phyloP scores from a whole-genome alignment of 2,888 invertebrate species.

The Ctena decussata region DNA sequence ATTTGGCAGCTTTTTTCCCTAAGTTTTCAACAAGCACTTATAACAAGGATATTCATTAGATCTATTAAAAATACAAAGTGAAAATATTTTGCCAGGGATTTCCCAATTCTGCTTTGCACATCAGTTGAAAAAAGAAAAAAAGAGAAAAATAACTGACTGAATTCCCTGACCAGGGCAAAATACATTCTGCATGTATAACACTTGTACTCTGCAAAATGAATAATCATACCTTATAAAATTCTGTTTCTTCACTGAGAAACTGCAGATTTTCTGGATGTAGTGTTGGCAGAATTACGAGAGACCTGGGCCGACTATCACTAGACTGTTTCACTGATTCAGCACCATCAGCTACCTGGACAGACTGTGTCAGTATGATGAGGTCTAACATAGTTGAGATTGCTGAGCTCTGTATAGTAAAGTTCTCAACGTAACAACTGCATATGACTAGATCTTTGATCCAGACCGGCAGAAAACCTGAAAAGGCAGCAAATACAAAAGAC shows the following conservation, averaged over 20 bases:
- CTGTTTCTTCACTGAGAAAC: constrained; percentile 91
- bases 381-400: constrained; percentile 92
- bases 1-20: too few species aligned
- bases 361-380: constrained; percentile 90
- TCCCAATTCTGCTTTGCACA: too few species aligned
- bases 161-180: too few species aligned
- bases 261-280: constrained; percentile 90
- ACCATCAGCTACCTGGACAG: constrained; percentile 78
- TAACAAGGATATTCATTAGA: too few species aligned
- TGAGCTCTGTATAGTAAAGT: constrained; percentile 88
- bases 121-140: too few species aligned
- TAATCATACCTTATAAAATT: constrained; percentile 90
- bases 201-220: too few species aligned
- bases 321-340: constrained; percentile 60
- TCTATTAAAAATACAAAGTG: too few species aligned
- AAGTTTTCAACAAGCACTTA: too few species aligned
- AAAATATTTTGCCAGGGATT: too few species aligned
- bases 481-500: too few species aligned
- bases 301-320: constrained; percentile 85
- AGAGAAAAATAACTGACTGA: too few species aligned
- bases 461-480: constrained; percentile 82
- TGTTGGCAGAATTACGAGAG: constrained; percentile 91
- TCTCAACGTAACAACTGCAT: constrained; percentile 90
- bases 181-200: too few species aligned
- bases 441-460: constrained; percentile 92